phyloP scores from a whole-genome alignment of 1,140 invertebrate species.

The Chlorops oryzae region DNA sequence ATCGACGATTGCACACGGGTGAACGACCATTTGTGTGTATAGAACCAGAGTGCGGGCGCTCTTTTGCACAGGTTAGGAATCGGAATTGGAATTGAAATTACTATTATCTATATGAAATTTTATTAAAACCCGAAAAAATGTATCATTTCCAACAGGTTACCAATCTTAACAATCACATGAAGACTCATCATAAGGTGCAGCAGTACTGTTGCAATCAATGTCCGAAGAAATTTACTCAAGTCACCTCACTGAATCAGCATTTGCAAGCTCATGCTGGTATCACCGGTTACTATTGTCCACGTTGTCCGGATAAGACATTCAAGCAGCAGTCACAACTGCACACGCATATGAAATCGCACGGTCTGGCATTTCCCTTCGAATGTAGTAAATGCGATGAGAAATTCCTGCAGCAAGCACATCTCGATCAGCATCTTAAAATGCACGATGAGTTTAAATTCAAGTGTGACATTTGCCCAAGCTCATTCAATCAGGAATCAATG shows the following conservation, averaged over 20 bases:
- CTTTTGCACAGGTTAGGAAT: conserved; percentile 55
- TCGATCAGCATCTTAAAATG: conserved; percentile 44
- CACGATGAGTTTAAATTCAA: conserved; percentile 47
- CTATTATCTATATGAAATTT: too few relatives aligned
- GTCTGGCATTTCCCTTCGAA: conserved; percentile 41
- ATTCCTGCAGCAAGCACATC: conserved; percentile 44
- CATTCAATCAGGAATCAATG: conserved; percentile 44
- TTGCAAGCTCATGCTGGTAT: conserved; percentile 45
- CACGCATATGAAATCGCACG: conserved; percentile 47
- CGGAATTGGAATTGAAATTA: too few relatives aligned
- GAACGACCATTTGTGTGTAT: conserved; percentile 56
- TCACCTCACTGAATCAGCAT: conserved; percentile 47
- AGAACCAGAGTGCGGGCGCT: conserved; percentile 55
- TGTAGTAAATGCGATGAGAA: conserved; percentile 46
- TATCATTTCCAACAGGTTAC: conserved; percentile 28
- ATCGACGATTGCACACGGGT: conserved; percentile 55
- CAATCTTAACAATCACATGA: conserved; percentile 48
- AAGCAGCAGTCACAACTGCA: conserved; percentile 45
- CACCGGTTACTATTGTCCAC: conserved; percentile 43
- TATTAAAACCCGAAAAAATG: background rate
- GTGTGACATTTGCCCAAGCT: conserved; percentile 45
- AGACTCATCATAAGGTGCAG: conserved; percentile 47
- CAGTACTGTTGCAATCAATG: conserved; percentile 47
- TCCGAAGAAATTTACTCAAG: conserved; percentile 46
- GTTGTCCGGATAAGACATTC: conserved; percentile 46